Evolutionary conservation across 2,888 invertebrate species (phyloP).

Genomic region (Epistrophe eligans): DNA sequence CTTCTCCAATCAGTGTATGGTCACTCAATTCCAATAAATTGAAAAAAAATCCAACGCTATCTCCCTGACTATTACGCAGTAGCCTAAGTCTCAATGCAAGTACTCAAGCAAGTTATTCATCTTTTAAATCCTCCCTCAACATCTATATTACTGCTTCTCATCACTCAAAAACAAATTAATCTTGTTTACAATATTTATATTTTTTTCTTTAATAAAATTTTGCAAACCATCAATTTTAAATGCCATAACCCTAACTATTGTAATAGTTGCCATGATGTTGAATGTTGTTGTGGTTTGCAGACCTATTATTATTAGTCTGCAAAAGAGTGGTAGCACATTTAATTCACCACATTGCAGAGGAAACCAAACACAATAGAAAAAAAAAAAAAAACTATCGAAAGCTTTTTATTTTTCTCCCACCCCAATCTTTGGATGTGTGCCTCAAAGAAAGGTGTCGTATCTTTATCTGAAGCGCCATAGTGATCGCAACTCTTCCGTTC

Average conservation of each 20-base stretch:
- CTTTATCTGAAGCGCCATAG: constrained; percentile 20
- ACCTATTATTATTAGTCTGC: constrained; percentile 40
- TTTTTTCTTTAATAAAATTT: constrained; percentile 11
- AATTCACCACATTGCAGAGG: constrained; percentile 33
- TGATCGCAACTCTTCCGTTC: constrained; percentile 24
- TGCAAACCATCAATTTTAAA: constrained; percentile 42
- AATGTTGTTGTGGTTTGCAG: constrained; percentile 52
- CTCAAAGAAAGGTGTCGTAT: constrained; percentile 46
- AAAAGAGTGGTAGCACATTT: constrained; percentile 49
- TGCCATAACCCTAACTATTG: constrained; percentile 25
- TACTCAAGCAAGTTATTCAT: background rate
- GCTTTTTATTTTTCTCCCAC: constrained; percentile 38
- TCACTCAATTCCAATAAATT: background rate
- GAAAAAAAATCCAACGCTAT: background rate
- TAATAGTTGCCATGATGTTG: constrained; percentile 27
- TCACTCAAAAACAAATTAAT: constrained; percentile 30
- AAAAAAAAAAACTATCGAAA: constrained; percentile 53
- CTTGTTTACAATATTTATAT: constrained; percentile 21
- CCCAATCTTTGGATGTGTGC: background rate
- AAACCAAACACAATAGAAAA: background rate
- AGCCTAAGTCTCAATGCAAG: background rate
- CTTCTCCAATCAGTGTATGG: background rate
- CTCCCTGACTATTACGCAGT: background rate
- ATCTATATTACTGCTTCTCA: background rate
- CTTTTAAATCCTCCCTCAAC: constrained; percentile 21